phyloP scores from a whole-genome alignment of 2,113 vertebrate species.

The Centropristis striata region DNA sequence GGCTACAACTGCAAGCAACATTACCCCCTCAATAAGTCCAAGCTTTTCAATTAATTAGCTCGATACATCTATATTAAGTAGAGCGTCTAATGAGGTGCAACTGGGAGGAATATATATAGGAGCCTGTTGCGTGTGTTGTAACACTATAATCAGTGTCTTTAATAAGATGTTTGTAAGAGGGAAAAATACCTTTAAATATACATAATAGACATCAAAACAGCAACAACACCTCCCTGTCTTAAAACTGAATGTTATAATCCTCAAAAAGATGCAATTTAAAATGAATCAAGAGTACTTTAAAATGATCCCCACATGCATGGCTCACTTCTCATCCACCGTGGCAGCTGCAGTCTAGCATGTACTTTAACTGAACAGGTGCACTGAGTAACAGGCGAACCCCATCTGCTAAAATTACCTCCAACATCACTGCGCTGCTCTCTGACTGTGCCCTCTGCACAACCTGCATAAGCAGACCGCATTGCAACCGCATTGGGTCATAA shows the following conservation, averaged over 20 bases:
- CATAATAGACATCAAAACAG: not conserved
- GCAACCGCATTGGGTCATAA: constrained; percentile 14
- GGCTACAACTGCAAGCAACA: constrained; percentile 47
- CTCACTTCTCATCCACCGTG: constrained; percentile 1
- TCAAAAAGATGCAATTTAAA: not conserved
- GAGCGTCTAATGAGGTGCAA: constrained; percentile 34
- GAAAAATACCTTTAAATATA: not conserved
- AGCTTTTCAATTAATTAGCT: constrained; percentile 51
- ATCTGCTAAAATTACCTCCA: constrained; percentile 46
- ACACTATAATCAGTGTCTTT: constrained; percentile 1
- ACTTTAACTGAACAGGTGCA: constrained; percentile 30
- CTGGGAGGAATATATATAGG: not conserved
- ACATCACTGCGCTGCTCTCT: not conserved
- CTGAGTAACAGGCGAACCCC: constrained; percentile 11
- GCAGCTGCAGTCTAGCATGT: constrained; percentile 9
- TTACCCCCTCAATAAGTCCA: constrained; percentile 43
- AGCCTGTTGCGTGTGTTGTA: not conserved
- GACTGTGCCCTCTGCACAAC: constrained; percentile 31
- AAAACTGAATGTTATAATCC: not conserved
- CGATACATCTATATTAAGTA: constrained; percentile 16
- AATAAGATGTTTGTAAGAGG: not conserved
- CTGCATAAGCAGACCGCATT: constrained; percentile 18
- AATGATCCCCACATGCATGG: not conserved
- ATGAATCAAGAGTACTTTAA: not conserved
- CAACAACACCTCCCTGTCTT: not conserved